Percentiles rank a stretch among this genome's conserved stretches.
These are phyloP conservation scores for Oscheius sp. DNA, from an alignment of 2,888 invertebrate genomes.

Conservation along the genomic window DNA sequence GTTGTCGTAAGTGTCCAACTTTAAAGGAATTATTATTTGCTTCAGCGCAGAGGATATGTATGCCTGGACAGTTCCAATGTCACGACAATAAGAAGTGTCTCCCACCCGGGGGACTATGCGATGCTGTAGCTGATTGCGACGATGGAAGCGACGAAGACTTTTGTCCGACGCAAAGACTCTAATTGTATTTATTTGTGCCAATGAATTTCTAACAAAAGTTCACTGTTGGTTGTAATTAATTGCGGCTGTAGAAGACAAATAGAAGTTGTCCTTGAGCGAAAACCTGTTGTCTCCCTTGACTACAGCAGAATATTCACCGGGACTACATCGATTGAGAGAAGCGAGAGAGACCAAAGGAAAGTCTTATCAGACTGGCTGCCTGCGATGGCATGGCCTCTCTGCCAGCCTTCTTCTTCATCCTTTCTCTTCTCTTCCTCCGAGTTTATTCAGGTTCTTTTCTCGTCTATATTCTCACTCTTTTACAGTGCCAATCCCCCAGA, in stretches of 20 bases:
- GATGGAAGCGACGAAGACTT: constrained; percentile 61
- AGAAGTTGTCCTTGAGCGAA: constrained; percentile 5
- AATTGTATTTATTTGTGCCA: neutral
- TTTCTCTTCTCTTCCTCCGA: neutral
- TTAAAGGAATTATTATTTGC: neutral
- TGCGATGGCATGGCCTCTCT: constrained; percentile 23
- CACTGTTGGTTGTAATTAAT: constrained; percentile 12
- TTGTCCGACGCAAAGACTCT: constrained; percentile 34
- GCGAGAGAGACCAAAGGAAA: neutral
- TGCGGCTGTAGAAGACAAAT: constrained; percentile 11
- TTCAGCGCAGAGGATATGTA: constrained; percentile 78
- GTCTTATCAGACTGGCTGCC: constrained; percentile 19
- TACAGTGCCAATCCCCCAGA: neutral
- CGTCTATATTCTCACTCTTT: neutral
- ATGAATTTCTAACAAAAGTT: too few relatives aligned
- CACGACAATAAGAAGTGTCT: constrained; percentile 79
- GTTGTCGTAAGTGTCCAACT: constrained; percentile 62
- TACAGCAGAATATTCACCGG: neutral
- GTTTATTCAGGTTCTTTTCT: constrained; percentile 5
- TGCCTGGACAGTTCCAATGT: constrained; percentile 91
- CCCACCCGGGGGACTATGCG: constrained; percentile 52
- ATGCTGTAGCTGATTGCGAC: constrained; percentile 55
- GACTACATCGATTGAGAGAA: constrained; percentile 1
- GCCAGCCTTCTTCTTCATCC: constrained; percentile 16
- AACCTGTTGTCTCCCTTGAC: constrained; percentile 15